Evolutionary conservation across 2,888 invertebrate species (phyloP), one percentile per base, ranked within the genome.

Genomic region (Tuta absoluta): DNA sequence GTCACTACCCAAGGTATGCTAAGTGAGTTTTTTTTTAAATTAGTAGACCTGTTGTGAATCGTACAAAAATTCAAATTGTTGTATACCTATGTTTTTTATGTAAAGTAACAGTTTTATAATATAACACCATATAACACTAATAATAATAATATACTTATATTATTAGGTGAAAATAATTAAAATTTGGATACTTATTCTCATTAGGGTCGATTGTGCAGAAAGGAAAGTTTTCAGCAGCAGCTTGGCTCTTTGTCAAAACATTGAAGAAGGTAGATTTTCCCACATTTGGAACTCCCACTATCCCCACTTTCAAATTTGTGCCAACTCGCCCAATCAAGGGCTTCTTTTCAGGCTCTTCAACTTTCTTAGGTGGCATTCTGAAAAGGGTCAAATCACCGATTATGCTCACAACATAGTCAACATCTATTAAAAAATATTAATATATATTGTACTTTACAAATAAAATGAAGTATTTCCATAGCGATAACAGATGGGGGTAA

Each of bases 161-260:
- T 33, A 3, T 1, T 33, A 10, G 1, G 1, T 33, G 33, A 33
- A 8, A 33, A 33, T 33, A 10, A 33, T 33, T 33, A 51, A 45
- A 58, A 67, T 67, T 67, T 62, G 49, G 65, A 95, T 95, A 98
- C 98, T 98, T 97, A 98, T 98, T 99, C 95, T 99, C 99, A 97
- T 99, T 99, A 59, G 99, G 99, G 92, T 99, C 99, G 85, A 99
- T 99, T 87, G 99, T 99, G 93, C 99, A 99, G 93, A 99, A 99
- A 0, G 99, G 99, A 84, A 99, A 99, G 86, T 99, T 99, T 86
- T 99, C 99, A 62, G 99, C 99, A 64, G 98, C 96, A 7, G 98
- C 99, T 79, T 97, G 96, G 84, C 98, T 98, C 87, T 99, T 98
- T 37, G 99, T 99, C 70, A 99, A 92, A 24, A 99, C 98, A 91